These are phyloP conservation scores for Pelagia noctiluca DNA, from an alignment of 30 jellyfish, hydroid and myxozoan genomes.

Conservation along the genomic window DNA sequence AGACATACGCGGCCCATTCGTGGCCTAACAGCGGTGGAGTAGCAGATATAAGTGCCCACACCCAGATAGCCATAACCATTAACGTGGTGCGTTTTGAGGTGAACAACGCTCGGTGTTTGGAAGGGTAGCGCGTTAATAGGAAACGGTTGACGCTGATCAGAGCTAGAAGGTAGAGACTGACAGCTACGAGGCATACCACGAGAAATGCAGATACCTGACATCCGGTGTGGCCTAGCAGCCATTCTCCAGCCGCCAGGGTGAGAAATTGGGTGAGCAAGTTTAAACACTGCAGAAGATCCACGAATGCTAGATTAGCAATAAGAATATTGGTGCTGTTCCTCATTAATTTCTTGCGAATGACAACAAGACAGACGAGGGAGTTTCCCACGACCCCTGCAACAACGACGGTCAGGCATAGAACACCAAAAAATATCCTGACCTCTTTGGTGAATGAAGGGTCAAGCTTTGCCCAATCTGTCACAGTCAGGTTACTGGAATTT, in stretches of 20 bases:
- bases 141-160: slow-evolving; percentile 60
- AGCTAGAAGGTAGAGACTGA: slow-evolving; percentile 42
- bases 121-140: slow-evolving; percentile 4
- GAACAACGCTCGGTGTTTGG: slow-evolving; percentile 4
- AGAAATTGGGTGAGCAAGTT: slow-evolving; percentile 9
- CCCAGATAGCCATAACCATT: slow-evolving; percentile 30
- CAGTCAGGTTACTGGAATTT: background rate
- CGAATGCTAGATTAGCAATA: slow-evolving; percentile 49
- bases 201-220: slow-evolving; percentile 52
- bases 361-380: slow-evolving; percentile 46
- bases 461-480: background rate
- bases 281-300: slow-evolving; percentile 53
- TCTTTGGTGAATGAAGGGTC: slow-evolving; percentile 15
- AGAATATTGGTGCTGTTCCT: slow-evolving; percentile 60
- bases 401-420: slow-evolving; percentile 24
- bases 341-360: slow-evolving; percentile 14
- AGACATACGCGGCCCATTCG: slow-evolving; percentile 42
- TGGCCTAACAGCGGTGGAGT: slow-evolving; percentile 50
- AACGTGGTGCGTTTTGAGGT: slow-evolving; percentile 21
- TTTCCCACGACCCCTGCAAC: slow-evolving; percentile 58
- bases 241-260: slow-evolving; percentile 49
- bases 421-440: slow-evolving; percentile 21
- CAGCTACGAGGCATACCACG: slow-evolving; percentile 25
- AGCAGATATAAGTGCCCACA: slow-evolving; percentile 30
- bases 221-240: slow-evolving; percentile 45